These are phyloP conservation scores for Drosophila yakuba DNA, from an alignment of 1,140 invertebrate genomes.

Conservation along the genomic window DNA sequence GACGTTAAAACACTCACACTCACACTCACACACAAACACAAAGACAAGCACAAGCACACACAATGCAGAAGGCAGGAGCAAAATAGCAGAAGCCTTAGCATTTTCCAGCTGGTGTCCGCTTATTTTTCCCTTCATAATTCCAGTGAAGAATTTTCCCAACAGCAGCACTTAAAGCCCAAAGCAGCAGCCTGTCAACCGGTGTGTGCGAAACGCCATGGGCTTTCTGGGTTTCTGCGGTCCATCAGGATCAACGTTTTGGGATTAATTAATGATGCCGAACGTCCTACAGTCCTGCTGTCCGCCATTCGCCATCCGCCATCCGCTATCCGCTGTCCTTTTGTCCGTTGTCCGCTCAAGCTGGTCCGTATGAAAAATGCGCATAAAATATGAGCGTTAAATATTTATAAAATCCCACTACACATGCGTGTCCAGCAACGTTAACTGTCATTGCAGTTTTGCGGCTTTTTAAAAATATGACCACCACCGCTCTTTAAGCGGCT, in stretches of 20 bases:
- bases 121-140: neutral
- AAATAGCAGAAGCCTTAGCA: neutral
- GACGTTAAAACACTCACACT: constrained; percentile 9
- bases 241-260: constrained; percentile 50
- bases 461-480: constrained; percentile 39
- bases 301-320: neutral
- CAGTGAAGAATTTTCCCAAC: neutral
- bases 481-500: constrained; percentile 36
- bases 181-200: neutral
- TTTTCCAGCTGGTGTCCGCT: neutral
- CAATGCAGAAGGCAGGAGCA: constrained; percentile 16
- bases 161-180: constrained; percentile 10
- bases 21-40: constrained; percentile 9
- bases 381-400: constrained; percentile 59
- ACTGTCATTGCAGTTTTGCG: constrained; percentile 65
- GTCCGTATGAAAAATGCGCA: constrained; percentile 54
- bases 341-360: constrained; percentile 34
- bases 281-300: neutral
- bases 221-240: constrained; percentile 13
- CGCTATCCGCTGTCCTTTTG: neutral
- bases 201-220: neutral
- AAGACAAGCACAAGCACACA: neutral
- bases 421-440: constrained; percentile 29
- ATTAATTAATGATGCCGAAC: constrained; percentile 60
- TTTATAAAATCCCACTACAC: constrained; percentile 55